These are phyloP conservation scores for Heliangelus exortis DNA, from an alignment of 2,797 vertebrate genomes.

Conservation along the genomic window DNA sequence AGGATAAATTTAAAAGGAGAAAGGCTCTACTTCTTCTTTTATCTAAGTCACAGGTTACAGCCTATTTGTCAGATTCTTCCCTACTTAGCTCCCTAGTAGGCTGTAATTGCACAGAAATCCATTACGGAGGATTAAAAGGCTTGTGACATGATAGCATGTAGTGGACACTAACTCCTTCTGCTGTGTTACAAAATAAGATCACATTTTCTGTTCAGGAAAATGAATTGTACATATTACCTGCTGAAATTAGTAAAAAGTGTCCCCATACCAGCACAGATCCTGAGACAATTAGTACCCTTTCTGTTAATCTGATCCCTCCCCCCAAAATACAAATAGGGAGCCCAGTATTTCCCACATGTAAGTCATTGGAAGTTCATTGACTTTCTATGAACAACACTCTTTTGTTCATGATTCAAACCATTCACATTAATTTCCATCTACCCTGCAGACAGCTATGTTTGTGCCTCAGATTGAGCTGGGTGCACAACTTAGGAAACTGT, in stretches of 20 bases:
- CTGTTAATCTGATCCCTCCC: background rate
- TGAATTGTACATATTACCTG: background rate
- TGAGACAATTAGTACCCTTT: background rate
- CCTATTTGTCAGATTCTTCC: background rate
- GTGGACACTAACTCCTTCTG: background rate
- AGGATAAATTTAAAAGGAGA: background rate
- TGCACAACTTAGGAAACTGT: background rate
- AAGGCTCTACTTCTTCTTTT: background rate
- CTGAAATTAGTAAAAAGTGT: background rate
- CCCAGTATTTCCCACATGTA: background rate
- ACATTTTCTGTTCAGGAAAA: background rate
- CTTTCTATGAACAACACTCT: background rate
- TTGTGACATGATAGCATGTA: background rate
- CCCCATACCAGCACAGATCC: background rate
- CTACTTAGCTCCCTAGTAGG: background rate
- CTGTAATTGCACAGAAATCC: background rate
- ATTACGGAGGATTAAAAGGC: background rate
- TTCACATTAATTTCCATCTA: background rate
- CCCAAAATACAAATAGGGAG: background rate
- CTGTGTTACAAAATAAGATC: background rate
- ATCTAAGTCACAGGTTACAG: slow-evolving; percentile 6
- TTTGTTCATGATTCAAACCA: background rate
- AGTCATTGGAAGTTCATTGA: background rate
- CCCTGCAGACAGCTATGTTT: background rate
- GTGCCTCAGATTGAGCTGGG: background rate